Evolutionary conservation across 1,140 invertebrate species (phyloP).

Genomic region (Tetraneura akinire): DNA sequence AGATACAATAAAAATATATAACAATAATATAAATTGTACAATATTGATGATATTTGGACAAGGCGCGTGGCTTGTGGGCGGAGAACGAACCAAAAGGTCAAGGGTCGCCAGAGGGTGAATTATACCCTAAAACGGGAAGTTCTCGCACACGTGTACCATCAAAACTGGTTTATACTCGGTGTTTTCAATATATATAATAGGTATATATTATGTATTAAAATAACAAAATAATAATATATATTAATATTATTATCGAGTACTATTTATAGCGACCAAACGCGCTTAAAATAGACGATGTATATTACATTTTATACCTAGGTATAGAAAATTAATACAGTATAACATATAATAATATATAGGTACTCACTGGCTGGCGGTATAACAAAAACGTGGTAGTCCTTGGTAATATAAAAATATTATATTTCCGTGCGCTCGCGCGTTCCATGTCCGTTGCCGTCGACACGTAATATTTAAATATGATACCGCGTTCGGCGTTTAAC

Average conservation of each 20-base stretch:
- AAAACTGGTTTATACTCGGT: conserved; percentile 22
- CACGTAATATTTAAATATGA: conserved; percentile 46
- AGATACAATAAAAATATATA: too few relatives aligned
- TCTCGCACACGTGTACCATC: background rate
- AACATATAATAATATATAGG: background rate
- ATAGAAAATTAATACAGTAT: background rate
- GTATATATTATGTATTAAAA: too few relatives aligned
- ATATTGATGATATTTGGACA: conserved; percentile 22
- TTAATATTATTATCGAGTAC: too few relatives aligned
- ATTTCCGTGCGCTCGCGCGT: background rate
- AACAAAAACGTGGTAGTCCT: too few relatives aligned
- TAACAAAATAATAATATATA: too few relatives aligned
- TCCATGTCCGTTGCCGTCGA: conserved; percentile 21
- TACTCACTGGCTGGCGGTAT: conserved; percentile 22
- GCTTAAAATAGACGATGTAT: too few relatives aligned
- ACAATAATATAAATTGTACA: too few relatives aligned
- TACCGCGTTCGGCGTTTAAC: conserved; percentile 36
- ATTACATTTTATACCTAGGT: too few relatives aligned
- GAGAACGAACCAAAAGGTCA: background rate
- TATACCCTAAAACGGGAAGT: background rate
- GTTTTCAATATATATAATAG: background rate
- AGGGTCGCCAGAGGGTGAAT: background rate
- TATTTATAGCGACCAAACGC: too few relatives aligned
- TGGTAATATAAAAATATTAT: too few relatives aligned
- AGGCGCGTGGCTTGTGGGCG: conserved; percentile 10